These are phyloP conservation scores for Orientallactaga bullata DNA, from an alignment of 2,113 vertebrate genomes.

Conservation along the genomic window DNA sequence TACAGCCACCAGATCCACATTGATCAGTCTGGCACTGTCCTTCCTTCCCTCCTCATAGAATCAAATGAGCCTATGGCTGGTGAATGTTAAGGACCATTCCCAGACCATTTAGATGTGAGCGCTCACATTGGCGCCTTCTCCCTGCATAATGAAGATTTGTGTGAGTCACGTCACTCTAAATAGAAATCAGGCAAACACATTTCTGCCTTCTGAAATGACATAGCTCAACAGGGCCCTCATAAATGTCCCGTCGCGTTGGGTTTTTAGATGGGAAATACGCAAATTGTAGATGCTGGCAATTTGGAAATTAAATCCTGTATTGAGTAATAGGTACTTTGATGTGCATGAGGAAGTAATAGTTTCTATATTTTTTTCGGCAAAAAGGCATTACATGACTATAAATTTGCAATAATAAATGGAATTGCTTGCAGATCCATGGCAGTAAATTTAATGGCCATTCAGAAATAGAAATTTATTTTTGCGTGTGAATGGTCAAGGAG, in stretches of 20 bases:
- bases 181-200: conserved; percentile 59
- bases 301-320: conserved; percentile 57
- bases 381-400: neutral
- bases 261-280: conserved; percentile 44
- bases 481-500: neutral
- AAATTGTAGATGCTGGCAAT: conserved; percentile 26
- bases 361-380: conserved; percentile 24
- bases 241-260: conserved; percentile 2
- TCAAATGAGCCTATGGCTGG: conserved; percentile 47
- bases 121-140: conserved; percentile 4
- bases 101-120: neutral
- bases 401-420: conserved; percentile 53
- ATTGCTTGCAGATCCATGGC: neutral
- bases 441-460: conserved; percentile 22
- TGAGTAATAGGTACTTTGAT: conserved; percentile 40
- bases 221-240: neutral
- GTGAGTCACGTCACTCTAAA: conserved; percentile 46
- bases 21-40: conserved; percentile 17
- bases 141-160: conserved; percentile 26
- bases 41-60: conserved; percentile 45
- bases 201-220: neutral
- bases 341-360: neutral
- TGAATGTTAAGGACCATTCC: conserved; percentile 36
- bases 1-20: conserved; percentile 47
- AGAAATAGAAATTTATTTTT: conserved; percentile 43